Evolutionary conservation across 1,140 invertebrate genomes (phyloP), one percentile per base, ranked within the genome.

Genomic region (Aphelenchoides besseyi): DNA sequence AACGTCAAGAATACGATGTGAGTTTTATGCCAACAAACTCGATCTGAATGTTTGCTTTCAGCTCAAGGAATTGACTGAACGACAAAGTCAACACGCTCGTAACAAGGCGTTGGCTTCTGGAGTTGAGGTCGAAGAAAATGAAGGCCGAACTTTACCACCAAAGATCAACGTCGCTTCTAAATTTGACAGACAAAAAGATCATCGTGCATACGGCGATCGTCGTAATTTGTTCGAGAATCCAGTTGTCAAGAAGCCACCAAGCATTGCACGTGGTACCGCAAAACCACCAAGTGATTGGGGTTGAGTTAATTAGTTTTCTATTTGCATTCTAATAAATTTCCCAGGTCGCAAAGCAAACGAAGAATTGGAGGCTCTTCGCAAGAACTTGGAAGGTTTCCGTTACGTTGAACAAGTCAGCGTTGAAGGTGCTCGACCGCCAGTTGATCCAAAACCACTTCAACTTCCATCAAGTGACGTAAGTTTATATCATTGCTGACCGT

Each of bases 81-180:
- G 94, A 89, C 93, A 96, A 87, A 94, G 94, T 87, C 93, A 95
- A 87, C 93, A 94, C 87, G 89, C 95, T 86, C 92, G 93, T 87
- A 93, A 95, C 88, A 96, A 95, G 88, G 94, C 94, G 84, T 88
- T 94, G 83, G 95, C 95, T 88, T 94, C 93, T 87, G 94, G 94
- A 89, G 89, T 97, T 71, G 68, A 70, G 26, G 67, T 69, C 28
- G 68, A n/a, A 1, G 84, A 85, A 75, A 66, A 77, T 36, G 78
- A 26, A 2, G 63, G 63, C 30, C 12, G 12, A 26, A 29, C 30
- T 32, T 33, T 26, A 23, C 63, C 95, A 93, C 94, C 95, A 82
- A 98, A 97, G 90, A 94, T 98, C 86, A 93, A 94, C 89, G 92
- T 97, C 81, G 94, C 94, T 86, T 97, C 94, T 87, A 97, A 98